Base-by-base conservation (phyloP, 2,888 invertebrate species). In the Dorcus parallelipipedus region DNA sequence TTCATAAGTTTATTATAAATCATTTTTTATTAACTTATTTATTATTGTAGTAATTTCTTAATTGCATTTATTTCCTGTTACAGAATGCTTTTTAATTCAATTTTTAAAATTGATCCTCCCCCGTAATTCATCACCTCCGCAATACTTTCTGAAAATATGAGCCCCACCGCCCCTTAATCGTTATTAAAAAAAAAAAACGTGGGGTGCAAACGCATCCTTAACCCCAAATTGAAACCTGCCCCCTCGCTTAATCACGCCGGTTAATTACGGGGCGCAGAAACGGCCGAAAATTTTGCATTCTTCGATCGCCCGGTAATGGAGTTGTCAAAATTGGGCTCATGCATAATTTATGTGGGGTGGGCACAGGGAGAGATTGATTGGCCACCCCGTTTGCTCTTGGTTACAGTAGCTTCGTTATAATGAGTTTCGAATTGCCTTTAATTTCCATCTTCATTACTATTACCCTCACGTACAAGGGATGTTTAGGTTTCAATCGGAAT, bases 151-250 rank as follows among this genome's bases (percentile, higher is more conserved):
- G 26, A 5, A 33, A 33, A 33, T 3, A 33, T 7, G 26, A 33
- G 26, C 3, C 3, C 26, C 26, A 33, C 26, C 26, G n/a, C 26
- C 26, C 6, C 26, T 0, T 33, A 33, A 33, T 3, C 26, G 26
- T 33, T 33, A 33, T 33, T 26, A n/a, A n/a, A n/a, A 26, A 26
- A 26, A 33, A 33, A 33, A 58, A 58, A 54, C 41, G 40, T 33
- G 40, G 50, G 58, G 64, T 59, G 62, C 58, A 54, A 64, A 58
- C 56, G 56, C 56, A 61, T 61, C 62, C 62, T 60, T 65, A 60
- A 64, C 58, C 40, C 40, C 50, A 59, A 61, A 64, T 52, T 54
- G 41, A 56, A 56, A 56, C 61, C 61, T 60, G 50, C 63, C 64
- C 63, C 54, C 60, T 55, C 52, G 38, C 51, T 60, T 55, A 63